phyloP scores from a whole-genome alignment of 2,113 vertebrate genomes.

The Lepidothrix coronata region DNA sequence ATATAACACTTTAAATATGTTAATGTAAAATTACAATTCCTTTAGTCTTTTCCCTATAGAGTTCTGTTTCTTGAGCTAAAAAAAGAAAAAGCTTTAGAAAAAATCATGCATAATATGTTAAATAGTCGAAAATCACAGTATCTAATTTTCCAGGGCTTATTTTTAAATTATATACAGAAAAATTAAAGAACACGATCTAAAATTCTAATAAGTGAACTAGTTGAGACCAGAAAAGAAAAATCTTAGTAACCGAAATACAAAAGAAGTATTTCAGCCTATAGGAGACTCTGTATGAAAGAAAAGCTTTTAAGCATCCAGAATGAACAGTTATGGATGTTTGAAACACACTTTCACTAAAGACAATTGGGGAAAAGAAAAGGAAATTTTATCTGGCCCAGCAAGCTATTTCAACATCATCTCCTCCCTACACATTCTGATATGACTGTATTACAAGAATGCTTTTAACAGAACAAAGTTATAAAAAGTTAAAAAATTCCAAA shows the following conservation, averaged over 20 bases:
- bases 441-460: neutral
- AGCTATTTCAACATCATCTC: neutral
- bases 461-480: neutral
- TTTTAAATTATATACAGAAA: neutral
- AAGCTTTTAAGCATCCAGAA: neutral
- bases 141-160: neutral
- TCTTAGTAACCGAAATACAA: neutral
- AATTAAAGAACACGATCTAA: neutral
- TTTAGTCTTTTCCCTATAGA: neutral
- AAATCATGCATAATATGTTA: neutral
- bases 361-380: neutral
- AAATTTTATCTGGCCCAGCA: neutral
- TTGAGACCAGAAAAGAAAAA: neutral
- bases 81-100: neutral
- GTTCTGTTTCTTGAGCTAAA: neutral
- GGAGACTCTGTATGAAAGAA: neutral
- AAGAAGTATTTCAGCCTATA: neutral
- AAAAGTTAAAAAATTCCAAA: neutral
- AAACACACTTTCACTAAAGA: neutral
- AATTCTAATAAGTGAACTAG: neutral
- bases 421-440: neutral
- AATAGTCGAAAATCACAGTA: neutral
- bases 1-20: neutral
- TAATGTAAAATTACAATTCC: neutral
- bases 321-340: neutral